These are phyloP conservation scores for Synergus laeviventris DNA, from an alignment of 2,888 invertebrate genomes.

Conservation along the genomic window DNA sequence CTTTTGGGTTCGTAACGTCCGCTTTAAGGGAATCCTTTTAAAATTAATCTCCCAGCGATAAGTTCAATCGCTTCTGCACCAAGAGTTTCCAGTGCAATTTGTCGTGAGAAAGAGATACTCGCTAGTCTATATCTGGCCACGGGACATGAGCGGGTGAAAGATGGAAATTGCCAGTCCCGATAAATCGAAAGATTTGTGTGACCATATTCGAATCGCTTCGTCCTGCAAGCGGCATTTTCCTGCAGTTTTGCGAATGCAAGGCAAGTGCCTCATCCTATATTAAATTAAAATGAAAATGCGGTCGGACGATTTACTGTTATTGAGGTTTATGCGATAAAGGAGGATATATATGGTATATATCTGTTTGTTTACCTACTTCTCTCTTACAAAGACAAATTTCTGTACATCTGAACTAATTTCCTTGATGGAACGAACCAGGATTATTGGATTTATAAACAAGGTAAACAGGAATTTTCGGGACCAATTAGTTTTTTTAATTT, in stretches of 20 bases:
- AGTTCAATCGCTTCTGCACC: constrained; percentile 47
- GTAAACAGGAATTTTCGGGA: too few species aligned
- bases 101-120: constrained; percentile 35
- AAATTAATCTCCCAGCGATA: constrained; percentile 52
- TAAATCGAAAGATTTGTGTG: constrained; percentile 40
- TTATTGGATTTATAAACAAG: too few species aligned
- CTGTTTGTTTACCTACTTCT: constrained; percentile 12
- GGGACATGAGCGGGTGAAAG: constrained; percentile 28
- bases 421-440: neutral
- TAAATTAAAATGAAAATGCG: constrained; percentile 39
- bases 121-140: neutral
- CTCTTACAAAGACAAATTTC: constrained; percentile 26
- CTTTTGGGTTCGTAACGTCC: constrained; percentile 9
- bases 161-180: constrained; percentile 38
- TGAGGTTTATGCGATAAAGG: constrained; percentile 27
- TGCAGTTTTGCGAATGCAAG: constrained; percentile 26
- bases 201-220: constrained; percentile 31
- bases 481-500: too few species aligned
- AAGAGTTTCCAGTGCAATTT: constrained; percentile 47
- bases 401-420: constrained; percentile 6
- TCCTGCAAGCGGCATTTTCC: constrained; percentile 27
- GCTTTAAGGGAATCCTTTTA: constrained; percentile 39
- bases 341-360: constrained; percentile 39
- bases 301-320: constrained; percentile 35
- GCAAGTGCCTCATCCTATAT: constrained; percentile 13